phyloP scores from a whole-genome alignment of 1,140 invertebrate species.

The Choristoneura fumiferana region DNA sequence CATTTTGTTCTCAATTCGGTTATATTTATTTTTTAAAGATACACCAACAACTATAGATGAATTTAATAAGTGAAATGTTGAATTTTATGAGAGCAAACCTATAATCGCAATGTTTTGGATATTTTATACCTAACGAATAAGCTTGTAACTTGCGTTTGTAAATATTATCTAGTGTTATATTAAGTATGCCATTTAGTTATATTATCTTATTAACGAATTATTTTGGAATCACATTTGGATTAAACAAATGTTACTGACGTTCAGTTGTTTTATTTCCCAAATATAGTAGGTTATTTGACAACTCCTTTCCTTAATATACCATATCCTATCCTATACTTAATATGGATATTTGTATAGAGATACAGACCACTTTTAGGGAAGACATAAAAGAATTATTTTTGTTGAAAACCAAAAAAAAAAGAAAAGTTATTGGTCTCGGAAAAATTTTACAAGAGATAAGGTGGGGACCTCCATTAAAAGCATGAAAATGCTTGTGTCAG shows the following conservation, averaged over 20 bases:
- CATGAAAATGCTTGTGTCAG: too few species aligned
- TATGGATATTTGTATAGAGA: too few species aligned
- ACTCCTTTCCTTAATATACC: too few species aligned
- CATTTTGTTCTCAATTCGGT: slow-evolving; percentile 48
- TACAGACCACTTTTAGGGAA: too few species aligned
- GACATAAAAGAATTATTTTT: too few species aligned
- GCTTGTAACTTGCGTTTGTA: not conserved
- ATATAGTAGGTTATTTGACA: too few species aligned
- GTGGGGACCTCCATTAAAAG: too few species aligned
- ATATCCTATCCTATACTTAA: too few species aligned
- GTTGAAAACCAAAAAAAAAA: too few species aligned
- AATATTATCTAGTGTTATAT: not conserved
- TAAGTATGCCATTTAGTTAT: slow-evolving; percentile 4
- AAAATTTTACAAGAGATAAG: too few species aligned
- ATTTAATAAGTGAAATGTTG: slow-evolving; percentile 5
- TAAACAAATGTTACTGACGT: not conserved
- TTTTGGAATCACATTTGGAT: not conserved
- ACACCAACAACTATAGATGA: slow-evolving; percentile 31
- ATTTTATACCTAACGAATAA: not conserved
- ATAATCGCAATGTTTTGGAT: slow-evolving; percentile 10
- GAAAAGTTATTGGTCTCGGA: too few species aligned
- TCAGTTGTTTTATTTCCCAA: too few species aligned
- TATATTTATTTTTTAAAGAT: slow-evolving; percentile 31
- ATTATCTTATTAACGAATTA: not conserved
- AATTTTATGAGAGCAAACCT: not conserved